Base-by-base conservation (phyloP, 1,140 invertebrate genomes). In the Trichoplusia ni region DNA sequence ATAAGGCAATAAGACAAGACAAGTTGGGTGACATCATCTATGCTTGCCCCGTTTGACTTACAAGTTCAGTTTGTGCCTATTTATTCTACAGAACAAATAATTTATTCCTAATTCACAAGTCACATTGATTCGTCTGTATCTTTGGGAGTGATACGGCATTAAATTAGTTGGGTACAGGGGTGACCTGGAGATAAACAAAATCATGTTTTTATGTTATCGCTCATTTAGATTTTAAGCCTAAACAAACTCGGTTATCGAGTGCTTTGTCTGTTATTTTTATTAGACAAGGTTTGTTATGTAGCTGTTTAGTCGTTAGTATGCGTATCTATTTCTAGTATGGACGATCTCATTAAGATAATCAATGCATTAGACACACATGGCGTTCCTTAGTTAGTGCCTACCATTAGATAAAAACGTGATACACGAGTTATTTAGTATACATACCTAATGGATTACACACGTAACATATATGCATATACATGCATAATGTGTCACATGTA, bases 181-280 rank as follows among this genome's bases (percentile, higher is more conserved):
- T 31, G 46, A 49, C 46, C 25, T 49, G 16, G 25, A 49, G 46
- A 31, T 16, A 49, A 44, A 31, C n/a, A 7, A 25, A 25, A 49
- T 4, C 14, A 27, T 49, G 46, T 49, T 31, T 49, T 49, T 9
- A 29, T 49, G 46, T 31, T 49, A 49, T 31, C 46, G 14, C 18
- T 13, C 25, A 38, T 56, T 37, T 56, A 40, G 51, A 40, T 56
- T 56, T 56, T 56, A 38, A 35, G 35, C 21, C 47, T 38, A 56
- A 56, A 40, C 33, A 40, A 56, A 56, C 33, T 40, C 13, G 1
- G 1, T 56, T 40, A 40, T 56, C 35, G 8, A 16, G 21, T 23
- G 27, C 35, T 25, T 23, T 54, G 16, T 38, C 29, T 56, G 19
- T n/a, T 40, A 27, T 38, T 56, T 56, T 40, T n/a, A n/a, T n/a